A percentile compares a stretch with the other conserved stretches of the same genome.
phyloP scores from a whole-genome alignment of 2,888 invertebrate species.

The Acrobasis repandana region DNA sequence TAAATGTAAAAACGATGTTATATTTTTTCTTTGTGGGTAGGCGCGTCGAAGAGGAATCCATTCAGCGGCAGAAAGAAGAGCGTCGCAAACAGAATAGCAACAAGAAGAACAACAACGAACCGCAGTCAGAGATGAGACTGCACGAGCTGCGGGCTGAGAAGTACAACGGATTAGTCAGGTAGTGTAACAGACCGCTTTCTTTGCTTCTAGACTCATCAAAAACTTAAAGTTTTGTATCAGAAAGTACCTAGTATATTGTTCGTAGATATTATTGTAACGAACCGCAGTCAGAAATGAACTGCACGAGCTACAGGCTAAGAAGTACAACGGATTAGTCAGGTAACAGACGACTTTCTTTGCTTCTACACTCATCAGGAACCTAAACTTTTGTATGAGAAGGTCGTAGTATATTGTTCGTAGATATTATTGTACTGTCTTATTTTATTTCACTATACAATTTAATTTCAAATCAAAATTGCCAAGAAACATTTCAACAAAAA shows the following conservation, averaged over 20 bases:
- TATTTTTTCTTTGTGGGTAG: constrained; percentile 42
- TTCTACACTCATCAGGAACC: too few relatives aligned
- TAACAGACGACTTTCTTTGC: too few relatives aligned
- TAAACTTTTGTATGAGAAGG: too few relatives aligned
- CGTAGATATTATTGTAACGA: constrained; percentile 76
- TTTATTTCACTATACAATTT: too few relatives aligned
- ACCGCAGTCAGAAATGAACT: constrained; percentile 87
- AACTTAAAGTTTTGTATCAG: too few relatives aligned
- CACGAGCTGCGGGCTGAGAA: constrained; percentile 97
- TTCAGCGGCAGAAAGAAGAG: constrained; percentile 78
- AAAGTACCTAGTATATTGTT: too few relatives aligned
- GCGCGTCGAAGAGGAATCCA: constrained; percentile 74
- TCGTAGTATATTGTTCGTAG: too few relatives aligned
- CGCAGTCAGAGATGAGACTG: constrained; percentile 88
- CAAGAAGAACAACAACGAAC: constrained; percentile 74
- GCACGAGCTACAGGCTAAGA: constrained; percentile 96
- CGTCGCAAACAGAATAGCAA: constrained; percentile 80
- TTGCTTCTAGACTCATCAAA: too few relatives aligned
- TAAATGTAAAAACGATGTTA: too few relatives aligned
- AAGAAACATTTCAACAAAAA: too few relatives aligned
- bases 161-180: constrained; percentile 94
- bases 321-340: constrained; percentile 96
- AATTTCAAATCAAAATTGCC: too few relatives aligned
- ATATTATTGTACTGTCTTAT: too few relatives aligned
- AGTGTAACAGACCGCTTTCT: background rate